These are phyloP conservation scores for Solea solea DNA, from an alignment of 2,113 vertebrate genomes.

Conservation along the genomic window DNA sequence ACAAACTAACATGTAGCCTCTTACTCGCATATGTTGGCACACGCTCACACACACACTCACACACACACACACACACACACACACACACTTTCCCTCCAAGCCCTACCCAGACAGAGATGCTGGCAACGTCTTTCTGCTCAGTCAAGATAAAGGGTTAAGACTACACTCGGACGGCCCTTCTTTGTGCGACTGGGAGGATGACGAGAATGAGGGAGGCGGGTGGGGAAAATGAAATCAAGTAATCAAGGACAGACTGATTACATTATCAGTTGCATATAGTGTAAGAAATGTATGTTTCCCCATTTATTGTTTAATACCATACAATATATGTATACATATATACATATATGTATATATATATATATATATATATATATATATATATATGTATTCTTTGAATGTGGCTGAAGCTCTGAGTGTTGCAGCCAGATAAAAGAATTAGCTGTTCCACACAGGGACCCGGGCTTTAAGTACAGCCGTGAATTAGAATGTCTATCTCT, in stretches of 20 bases:
- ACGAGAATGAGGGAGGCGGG: constrained; percentile 1
- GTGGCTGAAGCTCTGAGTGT: constrained; percentile 97
- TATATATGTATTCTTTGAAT: constrained; percentile 76
- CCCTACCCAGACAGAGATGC: constrained; percentile 82
- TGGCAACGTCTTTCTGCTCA: constrained; percentile 93
- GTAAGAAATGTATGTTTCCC: constrained; percentile 78
- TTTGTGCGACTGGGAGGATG: constrained; percentile 75
- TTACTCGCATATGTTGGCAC: constrained; percentile 13
- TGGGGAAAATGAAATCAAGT: constrained; percentile 87
- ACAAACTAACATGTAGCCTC: constrained; percentile 30
- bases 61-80: constrained; percentile 15
- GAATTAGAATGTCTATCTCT: constrained; percentile 99
- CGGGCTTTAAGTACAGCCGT: constrained; percentile 89
- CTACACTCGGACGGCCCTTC: constrained; percentile 92
- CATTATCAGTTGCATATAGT: constrained; percentile 92
- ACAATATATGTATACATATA: not conserved
- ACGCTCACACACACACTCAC: constrained; percentile 14
- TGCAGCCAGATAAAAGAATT: constrained; percentile 99
- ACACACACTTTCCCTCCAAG: constrained; percentile 16
- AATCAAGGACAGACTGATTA: constrained; percentile 96
- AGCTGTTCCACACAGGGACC: constrained; percentile 91
- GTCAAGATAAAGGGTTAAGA: constrained; percentile 99
- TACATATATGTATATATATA: constrained; percentile 2
- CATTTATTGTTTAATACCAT: constrained; percentile 73
- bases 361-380: not conserved